Percentiles rank a stretch among this genome's conserved stretches.
phyloP scores from a whole-genome alignment of 92 coral and sea anemone species.

The Palythoa grandis region DNA sequence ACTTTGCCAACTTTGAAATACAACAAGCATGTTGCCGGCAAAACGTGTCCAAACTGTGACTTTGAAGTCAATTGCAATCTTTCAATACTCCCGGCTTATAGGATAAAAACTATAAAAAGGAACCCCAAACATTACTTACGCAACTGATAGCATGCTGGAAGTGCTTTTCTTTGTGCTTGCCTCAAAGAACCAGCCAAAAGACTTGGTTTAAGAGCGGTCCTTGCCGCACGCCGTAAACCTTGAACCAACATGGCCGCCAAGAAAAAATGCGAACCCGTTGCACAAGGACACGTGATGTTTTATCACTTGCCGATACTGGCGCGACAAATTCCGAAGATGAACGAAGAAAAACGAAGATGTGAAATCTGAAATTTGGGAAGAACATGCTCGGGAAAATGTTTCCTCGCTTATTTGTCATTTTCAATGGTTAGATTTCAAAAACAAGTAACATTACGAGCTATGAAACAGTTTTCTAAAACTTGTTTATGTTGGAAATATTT shows the following conservation, averaged over 20 bases:
- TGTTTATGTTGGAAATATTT: too few relatives aligned
- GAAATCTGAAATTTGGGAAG: not conserved
- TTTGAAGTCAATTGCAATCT: not conserved
- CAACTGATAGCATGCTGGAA: constrained; percentile 87
- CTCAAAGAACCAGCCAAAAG: constrained; percentile 77
- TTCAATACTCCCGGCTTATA: not conserved
- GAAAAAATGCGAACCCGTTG: constrained; percentile 60
- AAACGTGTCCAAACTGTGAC: constrained; percentile 67
- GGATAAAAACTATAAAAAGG: not conserved
- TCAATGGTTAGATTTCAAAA: not conserved
- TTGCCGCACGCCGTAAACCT: constrained; percentile 92
- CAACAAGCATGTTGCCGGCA: constrained; percentile 64
- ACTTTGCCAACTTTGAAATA: not conserved
- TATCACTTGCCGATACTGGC: constrained; percentile 31
- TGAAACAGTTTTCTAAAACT: too few relatives aligned
- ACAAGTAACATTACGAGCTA: not conserved
- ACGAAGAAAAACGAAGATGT: not conserved
- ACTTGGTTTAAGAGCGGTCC: constrained; percentile 83
- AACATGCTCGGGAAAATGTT: not conserved
- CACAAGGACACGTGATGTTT: constrained; percentile 67
- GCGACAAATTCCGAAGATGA: constrained; percentile 58
- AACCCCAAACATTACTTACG: constrained; percentile 66
- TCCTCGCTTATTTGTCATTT: not conserved
- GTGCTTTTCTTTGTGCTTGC: constrained; percentile 77
- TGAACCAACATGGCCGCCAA: constrained; percentile 99